Base-by-base conservation (phyloP, 2,888 invertebrate genomes). In the Pantelozetes paolii region DNA sequence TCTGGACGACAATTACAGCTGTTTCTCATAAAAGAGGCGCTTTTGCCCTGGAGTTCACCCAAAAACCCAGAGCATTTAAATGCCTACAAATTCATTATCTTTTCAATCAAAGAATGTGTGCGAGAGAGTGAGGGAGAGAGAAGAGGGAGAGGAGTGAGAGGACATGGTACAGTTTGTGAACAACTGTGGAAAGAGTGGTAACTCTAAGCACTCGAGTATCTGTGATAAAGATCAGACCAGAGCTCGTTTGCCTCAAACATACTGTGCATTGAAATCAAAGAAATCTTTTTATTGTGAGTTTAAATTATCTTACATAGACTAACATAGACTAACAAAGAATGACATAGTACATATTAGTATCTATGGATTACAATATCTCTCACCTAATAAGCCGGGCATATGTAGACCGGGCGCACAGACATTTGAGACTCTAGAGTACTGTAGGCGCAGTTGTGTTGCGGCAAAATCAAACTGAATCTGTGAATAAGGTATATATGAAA, bases 1-100 rank as follows among this genome's bases (percentile, higher is more conserved):
- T 67, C 67, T 67, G 67, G 67, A 67, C 50, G n/a, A 50, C 67
- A 67, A 67, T 67, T 67, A 67, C 67, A 67, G 67, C 67, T 67
- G 67, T 36, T 67, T 67, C 67, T 40, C 40, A 67, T 67, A 67
- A 67, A 67, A 67, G 42, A n/a, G 67, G 67, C 13, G 67, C 42
- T 42, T 67, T 40, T 23, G 36, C 15, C 57, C 5, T 30, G 15
- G 26, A 67, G 67, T 67, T 67, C 42, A 67, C 67, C 67, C 36
- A 67, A 67, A 59, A 36, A n/a, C 40, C 42, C 67, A 67, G 23
- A 67, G 42, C 40, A 20, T 67, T 42, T 40, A 67, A 67, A 67
- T 67, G 67, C 67, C 67, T 42, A 67, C 67, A 67, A 67, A 67
- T 67, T 67, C 67, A 67, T 67, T 67, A 67, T 67, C 67, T 20